Evolutionary conservation across 2,888 invertebrate species (phyloP), one percentile per base, ranked within the genome.

Genomic region (Sympetrum striolatum): DNA sequence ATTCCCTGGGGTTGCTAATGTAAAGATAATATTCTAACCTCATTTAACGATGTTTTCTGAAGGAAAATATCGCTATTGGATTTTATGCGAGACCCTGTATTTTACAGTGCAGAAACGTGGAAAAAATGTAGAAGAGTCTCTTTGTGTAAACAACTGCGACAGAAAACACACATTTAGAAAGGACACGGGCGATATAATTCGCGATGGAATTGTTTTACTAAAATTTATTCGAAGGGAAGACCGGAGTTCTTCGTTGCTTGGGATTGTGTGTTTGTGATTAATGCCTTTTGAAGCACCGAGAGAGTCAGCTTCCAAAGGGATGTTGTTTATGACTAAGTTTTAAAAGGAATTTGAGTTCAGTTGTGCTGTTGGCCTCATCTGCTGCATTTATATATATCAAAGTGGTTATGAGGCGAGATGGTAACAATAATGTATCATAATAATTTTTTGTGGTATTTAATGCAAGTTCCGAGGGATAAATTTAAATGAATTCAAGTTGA

Each of bases 21-120:
- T 44, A 80, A 80, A 37, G 80, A 80, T 80, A 80, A 80, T 44
- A 80, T 44, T 80, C 80, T 44, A n/a, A 44, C 80, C 80, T 80
- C 80, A 37, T n/a, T 80, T 80, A 80, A 80, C 31, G 80, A 80
- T 37, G 80, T n/a, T 44, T 44, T 10, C 44, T 22, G 44, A 44
- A 44, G 80, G 44, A 39, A 44, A 22, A 44, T 35, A 44, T 80
- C 39, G 80, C 15, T 14, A 12, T 14, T 10, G 39, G 22, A n/a
- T 80, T 14, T n/a, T 37, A 14, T 14, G 80, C 22, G 22, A 6
- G 8, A 12, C 25, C 25, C 31, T 25, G 6, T 31, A 25, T n/a
- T 73, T 73, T 73, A 73, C 14, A 64, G 8, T n/a, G 25, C 64
- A n/a, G n/a, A 64, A 64, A 25, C n/a, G 25, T 73, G 73, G n/a